Percentiles rank a stretch among this genome's conserved stretches.
Conservation (phyloP, 2,797 vertebrate species). For the Decapterus maruadsi region DNA sequence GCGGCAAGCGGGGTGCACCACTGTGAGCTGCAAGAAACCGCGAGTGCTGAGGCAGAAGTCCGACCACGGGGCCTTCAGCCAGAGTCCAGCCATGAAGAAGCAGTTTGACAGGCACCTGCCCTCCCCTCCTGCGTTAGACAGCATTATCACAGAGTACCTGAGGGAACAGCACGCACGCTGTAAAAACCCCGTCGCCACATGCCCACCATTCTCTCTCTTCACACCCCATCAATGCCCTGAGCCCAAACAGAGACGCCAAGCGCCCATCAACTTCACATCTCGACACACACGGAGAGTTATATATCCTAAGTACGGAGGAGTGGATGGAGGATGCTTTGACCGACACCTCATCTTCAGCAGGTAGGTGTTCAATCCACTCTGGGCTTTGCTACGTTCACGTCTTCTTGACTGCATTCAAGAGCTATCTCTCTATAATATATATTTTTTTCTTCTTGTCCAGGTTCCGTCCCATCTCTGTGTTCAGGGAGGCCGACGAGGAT, state of each 20-base stretch:
- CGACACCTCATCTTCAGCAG: constrained; percentile 99
- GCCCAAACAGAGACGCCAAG: constrained; percentile 98
- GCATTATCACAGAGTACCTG: constrained; percentile 99
- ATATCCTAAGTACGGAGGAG: constrained; percentile 98
- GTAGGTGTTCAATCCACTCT: constrained; percentile 72
- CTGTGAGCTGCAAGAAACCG: constrained; percentile 88
- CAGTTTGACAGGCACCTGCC: constrained; percentile 97
- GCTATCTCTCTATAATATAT: background rate
- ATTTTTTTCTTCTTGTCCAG: constrained; percentile 71
- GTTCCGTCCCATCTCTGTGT: constrained; percentile 98
- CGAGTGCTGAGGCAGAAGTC: constrained; percentile 97
- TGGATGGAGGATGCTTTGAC: constrained; percentile 99
- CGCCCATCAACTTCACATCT: constrained; percentile 97
- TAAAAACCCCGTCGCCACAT: constrained; percentile 99
- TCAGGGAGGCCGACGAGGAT: constrained; percentile 97
- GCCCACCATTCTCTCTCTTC: constrained; percentile 98
- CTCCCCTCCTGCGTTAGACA: constrained; percentile 96
- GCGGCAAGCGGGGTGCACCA: constrained; percentile 86
- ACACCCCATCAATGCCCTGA: constrained; percentile 99
- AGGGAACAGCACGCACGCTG: constrained; percentile 99
- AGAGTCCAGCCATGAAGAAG: constrained; percentile 99
- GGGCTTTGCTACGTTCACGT: background rate
- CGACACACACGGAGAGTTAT: constrained; percentile 94
- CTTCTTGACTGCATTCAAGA: background rate
- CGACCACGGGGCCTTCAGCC: constrained; percentile 98